Evolutionary conservation across 2,888 invertebrate species (phyloP).

Genomic region (Chalcosyrphus nemorum): DNA sequence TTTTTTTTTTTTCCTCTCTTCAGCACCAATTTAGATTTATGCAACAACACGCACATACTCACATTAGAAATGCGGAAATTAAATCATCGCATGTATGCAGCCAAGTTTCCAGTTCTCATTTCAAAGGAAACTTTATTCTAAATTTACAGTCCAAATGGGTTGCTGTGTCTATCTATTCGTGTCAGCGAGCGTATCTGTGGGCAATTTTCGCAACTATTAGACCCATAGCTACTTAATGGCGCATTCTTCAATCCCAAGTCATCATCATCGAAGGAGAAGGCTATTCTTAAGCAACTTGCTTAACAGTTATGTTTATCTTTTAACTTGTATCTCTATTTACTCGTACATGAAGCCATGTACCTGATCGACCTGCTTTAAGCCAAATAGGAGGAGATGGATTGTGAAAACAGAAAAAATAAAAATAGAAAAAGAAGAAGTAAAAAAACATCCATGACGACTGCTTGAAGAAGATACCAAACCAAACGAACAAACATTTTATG

Average conservation of each 20-base stretch:
- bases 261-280: constrained; percentile 29
- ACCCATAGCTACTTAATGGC: constrained; percentile 46
- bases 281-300: constrained; percentile 46
- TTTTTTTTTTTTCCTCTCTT: no score
- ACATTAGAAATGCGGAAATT: constrained; percentile 44
- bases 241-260: constrained; percentile 36
- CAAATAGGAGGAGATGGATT: constrained; percentile 46
- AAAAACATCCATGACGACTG: constrained; percentile 34
- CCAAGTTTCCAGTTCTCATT: constrained; percentile 46
- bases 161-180: constrained; percentile 7
- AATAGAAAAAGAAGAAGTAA: background rate
- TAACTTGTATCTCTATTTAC: constrained; percentile 39
- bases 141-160: background rate
- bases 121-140: background rate
- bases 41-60: background rate
- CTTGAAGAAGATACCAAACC: constrained; percentile 34
- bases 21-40: background rate
- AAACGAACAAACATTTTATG: constrained; percentile 19
- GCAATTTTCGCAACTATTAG: constrained; percentile 53
- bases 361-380: constrained; percentile 63
- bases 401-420: constrained; percentile 2
- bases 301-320: constrained; percentile 58
- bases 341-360: constrained; percentile 50
- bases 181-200: constrained; percentile 17
- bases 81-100: constrained; percentile 50